Evolutionary conservation across 2,888 invertebrate genomes (phyloP), one percentile per base, ranked within the genome.

Genomic region (Polyommatus icarus): DNA sequence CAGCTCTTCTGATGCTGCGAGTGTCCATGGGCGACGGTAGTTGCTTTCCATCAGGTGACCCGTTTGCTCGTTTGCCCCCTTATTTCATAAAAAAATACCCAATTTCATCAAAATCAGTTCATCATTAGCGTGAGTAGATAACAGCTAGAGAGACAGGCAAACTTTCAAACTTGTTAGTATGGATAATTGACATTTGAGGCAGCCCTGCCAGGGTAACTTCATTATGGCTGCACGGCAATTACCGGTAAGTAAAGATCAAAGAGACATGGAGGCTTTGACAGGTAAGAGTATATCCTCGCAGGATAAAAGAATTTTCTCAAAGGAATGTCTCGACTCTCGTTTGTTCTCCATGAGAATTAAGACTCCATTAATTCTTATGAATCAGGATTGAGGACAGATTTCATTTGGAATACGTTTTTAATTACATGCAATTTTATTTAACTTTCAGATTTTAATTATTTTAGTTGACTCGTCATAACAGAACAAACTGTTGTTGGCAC

Each of bases 211-310:
- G n/a, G 18, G n/a, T 72, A 72, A 72, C 40, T 72, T 72, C 36
- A 40, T 72, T 72, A 72, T 29, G 29, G 1, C 67, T 67, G 67
- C 67, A 67, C 72, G 36, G 72, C 72, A 72, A 72, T 72, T 72
- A 72, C 40, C n/a, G 36, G 8, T 40, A 72, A 20, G 72, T 72
- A 20, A 40, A 72, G 72, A 72, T 72, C 72, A 72, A 72, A 72
- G 72, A n/a, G 72, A 40, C 20, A 72, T 72, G n/a, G 40, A 40
- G 10, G 72, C 72, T 72, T 67, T 72, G 36, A 72, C 72, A 72
- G 72, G 72, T 72, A 18, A 54, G 54, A 54, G 54, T 54, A 72
- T 20, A 40, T 72, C 40, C 40, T 40, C 40, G 59, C 57, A n/a
- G 57, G 61, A 61, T 61, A 24, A 61, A 61, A 32, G 67, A 67